A percentile compares a stretch with the other conserved stretches of the same genome.
Evolutionary conservation across 2,113 vertebrate species (phyloP).

Genomic region (Macaca fascicularis): T2T-MFA8v1.1 NC_088390.1:40216501-40217000

Average conservation of each 20-base stretch:
- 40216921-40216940: neutral
- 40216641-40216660: neutral
- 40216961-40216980: neutral
- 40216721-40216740: neutral
- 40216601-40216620: neutral
- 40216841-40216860: neutral
- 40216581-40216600: neutral
- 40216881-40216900: neutral
- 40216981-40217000: neutral
- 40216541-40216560: neutral
- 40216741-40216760: neutral
- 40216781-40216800: neutral
- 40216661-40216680: neutral
- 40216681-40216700: neutral
- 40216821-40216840: neutral
- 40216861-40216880: neutral
- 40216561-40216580: neutral
- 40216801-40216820: neutral
- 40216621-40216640: neutral
- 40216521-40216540: neutral
- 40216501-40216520: neutral
- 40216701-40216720: neutral
- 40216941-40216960: neutral
- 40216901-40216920: neutral
- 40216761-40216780: neutral